Base-by-base conservation (phyloP, 2,113 vertebrate species). In the Neodon shergylaensis region DNA sequence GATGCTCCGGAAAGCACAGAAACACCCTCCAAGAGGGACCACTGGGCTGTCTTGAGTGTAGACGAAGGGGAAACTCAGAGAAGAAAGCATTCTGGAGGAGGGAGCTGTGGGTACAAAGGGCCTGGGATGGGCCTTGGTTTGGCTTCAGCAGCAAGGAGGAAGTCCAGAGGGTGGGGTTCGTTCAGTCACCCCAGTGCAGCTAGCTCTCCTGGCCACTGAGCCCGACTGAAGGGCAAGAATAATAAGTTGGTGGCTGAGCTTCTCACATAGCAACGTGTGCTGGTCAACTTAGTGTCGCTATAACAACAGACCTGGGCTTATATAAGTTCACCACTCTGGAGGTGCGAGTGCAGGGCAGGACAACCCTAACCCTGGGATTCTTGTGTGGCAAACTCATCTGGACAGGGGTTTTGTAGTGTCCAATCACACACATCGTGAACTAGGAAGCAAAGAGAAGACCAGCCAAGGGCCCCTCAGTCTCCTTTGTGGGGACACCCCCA, bases 141-240 rank as follows among this genome's bases (percentile, higher is more conserved):
- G 2, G 13, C 39, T 31, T 21, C 0, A 12, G 44, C 28, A 36
- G 79, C 16, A 22, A 52, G 26, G 24, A 22, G 39, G n/a, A 44
- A 54, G 19, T 39, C 52, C 33, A 2, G 52, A 0, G 47, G 19
- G 36, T 44, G 28, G 0, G 1, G 36, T 1, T 6, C 1, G 47
- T 14, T 26, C 65, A 47, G 42, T 26, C 76, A 42, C 63, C 44
- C 14, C 16, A 3, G 1, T 19, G 33, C 52, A 87, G 33, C 49
- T 17, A 52, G 31, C 42, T 66, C 33, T 72, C 88, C 70, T 9
- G 16, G 58, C 36, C 66, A 82, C 0, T 42, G 13, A 33, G 49
- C 86, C 39, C 63, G 73, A 65, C 65, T 65, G 54, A 68, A 22
- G 44, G 2, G 14, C 42, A 74, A 88, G 85, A 82, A 61, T 42